Percentiles rank a stretch among this genome's conserved stretches.
phyloP scores from a whole-genome alignment of 2,797 vertebrate genomes.

The Platyrinchus mystaceus region DNA sequence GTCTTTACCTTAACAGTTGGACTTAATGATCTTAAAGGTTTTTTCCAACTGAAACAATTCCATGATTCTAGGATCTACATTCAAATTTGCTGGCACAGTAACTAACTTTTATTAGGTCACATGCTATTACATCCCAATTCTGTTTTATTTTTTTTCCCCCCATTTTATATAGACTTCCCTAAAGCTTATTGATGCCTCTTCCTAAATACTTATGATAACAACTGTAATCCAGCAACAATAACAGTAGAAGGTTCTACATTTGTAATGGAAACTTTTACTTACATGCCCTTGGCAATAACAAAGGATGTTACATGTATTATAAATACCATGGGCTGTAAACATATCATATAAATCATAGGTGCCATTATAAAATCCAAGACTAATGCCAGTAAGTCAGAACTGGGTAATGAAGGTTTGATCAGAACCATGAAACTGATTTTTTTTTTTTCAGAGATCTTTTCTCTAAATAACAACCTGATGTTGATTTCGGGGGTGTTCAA shows the following conservation, averaged over 20 bases:
- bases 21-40: not conserved
- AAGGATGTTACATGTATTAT: not conserved
- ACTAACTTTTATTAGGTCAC: not conserved
- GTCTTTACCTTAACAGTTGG: not conserved
- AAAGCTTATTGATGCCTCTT: not conserved
- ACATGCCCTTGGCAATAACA: not conserved
- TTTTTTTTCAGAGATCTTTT: not conserved
- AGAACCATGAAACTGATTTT: not conserved
- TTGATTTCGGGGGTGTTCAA: constrained; percentile 57
- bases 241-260: not conserved
- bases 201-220: not conserved
- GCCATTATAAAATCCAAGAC: not conserved
- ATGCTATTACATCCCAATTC: not conserved
- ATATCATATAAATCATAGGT: not conserved
- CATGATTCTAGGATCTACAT: not conserved
- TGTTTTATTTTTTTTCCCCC: accelerated
- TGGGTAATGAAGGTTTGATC: not conserved
- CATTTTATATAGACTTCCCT: not conserved
- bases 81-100: not conserved
- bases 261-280: not conserved
- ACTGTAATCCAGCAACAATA: not conserved
- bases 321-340: not conserved
- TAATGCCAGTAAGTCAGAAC: not conserved
- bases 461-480: constrained; percentile 19
- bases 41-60: not conserved